Evolutionary conservation across 1,140 invertebrate genomes (phyloP).

Genomic region (Calliopsis andreniformis): DNA sequence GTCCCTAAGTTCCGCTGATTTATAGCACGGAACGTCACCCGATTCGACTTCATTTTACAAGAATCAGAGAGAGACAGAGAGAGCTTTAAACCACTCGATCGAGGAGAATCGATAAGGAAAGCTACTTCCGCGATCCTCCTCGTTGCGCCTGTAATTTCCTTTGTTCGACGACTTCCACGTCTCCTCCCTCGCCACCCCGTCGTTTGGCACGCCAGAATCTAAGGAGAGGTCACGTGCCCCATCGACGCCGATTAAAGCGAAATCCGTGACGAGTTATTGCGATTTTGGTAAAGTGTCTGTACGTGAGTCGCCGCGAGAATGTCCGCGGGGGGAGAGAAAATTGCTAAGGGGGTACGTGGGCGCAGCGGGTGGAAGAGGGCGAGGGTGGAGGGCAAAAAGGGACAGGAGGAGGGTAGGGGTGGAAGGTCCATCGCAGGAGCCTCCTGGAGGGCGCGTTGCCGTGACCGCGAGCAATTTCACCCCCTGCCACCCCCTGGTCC

Average conservation of each 20-base stretch:
- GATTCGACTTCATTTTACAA: background rate
- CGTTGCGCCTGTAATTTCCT: background rate
- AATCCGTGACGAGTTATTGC: conserved; percentile 9
- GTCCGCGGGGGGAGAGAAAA: background rate
- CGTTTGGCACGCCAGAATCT: background rate
- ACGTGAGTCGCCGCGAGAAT: background rate
- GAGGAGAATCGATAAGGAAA: conserved; percentile 7
- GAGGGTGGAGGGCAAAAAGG: background rate
- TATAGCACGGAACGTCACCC: background rate
- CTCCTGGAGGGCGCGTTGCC: conserved; percentile 56
- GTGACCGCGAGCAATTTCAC: conserved; percentile 76
- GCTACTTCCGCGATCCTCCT: background rate
- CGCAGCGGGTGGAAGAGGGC: no score
- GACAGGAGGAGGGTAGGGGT: background rate
- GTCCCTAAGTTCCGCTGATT: background rate
- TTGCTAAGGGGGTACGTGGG: background rate
- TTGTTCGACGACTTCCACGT: background rate
- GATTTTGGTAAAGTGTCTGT: conserved; percentile 19
- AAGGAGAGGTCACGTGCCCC: background rate
- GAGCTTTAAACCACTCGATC: background rate
- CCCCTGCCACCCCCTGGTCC: conserved; percentile 55
- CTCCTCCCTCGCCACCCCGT: no score
- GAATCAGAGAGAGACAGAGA: background rate
- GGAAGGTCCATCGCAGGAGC: background rate
- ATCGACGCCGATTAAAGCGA: conserved; percentile 4